These are phyloP conservation scores for Pygathrix nemaeus DNA, from an alignment of 2,113 vertebrate genomes.

Conservation along the genomic window DNA sequence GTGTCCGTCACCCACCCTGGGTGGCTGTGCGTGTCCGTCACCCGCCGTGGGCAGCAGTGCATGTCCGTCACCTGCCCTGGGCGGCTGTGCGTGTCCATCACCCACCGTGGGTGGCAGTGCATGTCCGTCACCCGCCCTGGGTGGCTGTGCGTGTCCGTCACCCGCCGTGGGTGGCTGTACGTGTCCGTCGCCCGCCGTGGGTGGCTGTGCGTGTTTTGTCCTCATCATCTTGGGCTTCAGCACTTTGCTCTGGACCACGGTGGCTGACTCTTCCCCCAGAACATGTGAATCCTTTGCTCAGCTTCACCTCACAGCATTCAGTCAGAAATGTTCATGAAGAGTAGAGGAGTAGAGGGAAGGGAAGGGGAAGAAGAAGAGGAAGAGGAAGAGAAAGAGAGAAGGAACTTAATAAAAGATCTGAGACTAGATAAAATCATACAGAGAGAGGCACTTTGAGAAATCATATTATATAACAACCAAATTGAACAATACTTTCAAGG, in stretches of 20 bases:
- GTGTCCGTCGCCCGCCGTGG: too few relatives aligned
- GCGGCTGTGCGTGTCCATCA: too few relatives aligned
- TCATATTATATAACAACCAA: background rate
- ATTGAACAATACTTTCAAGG: background rate
- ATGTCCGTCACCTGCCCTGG: fast-evolving
- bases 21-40: too few relatives aligned
- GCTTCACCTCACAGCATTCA: background rate
- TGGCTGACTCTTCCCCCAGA: background rate
- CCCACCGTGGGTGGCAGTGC: fast-evolving
- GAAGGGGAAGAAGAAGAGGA: background rate
- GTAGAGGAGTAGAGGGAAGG: background rate
- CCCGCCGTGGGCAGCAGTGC: fast-evolving
- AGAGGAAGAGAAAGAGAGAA: background rate
- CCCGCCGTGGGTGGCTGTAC: fast-evolving
- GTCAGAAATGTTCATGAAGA: background rate
- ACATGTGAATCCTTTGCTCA: background rate
- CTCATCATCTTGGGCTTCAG: background rate
- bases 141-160: too few relatives aligned
- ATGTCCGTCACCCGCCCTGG: fast-evolving
- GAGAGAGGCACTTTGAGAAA: background rate
- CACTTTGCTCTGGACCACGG: background rate
- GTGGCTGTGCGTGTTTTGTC: fast-evolving
- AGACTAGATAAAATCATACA: background rate
- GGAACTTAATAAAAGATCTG: background rate
- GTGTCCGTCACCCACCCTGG: too few relatives aligned